A percentile compares a stretch with the other conserved stretches of the same genome.
These are phyloP conservation scores for Bambusicola thoracicus DNA, from an alignment of 2,113 vertebrate species.

Conservation along the genomic window DNA sequence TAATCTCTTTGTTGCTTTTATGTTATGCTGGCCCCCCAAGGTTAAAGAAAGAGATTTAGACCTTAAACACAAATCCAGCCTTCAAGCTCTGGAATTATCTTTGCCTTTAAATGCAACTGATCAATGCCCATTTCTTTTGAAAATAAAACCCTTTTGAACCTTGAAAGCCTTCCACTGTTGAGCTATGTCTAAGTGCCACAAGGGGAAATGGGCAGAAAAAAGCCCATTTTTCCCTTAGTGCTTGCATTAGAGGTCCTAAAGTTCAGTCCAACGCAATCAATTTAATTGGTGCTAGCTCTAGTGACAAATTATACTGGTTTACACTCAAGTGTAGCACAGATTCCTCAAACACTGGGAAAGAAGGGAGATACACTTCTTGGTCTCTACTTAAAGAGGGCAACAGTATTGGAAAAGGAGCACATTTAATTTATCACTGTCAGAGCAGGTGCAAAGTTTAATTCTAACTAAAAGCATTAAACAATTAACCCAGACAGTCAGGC, in stretches of 20 bases:
- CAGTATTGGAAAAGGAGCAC: slow-evolving; percentile 87
- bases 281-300: slow-evolving; percentile 92
- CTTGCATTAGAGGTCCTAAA: slow-evolving; percentile 89
- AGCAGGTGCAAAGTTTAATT: slow-evolving; percentile 91
- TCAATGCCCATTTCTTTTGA: slow-evolving; percentile 95
- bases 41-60: slow-evolving; percentile 89
- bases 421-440: slow-evolving; percentile 91
- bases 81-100: slow-evolving; percentile 88
- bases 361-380: slow-evolving; percentile 87
- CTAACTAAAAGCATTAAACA: slow-evolving; percentile 92
- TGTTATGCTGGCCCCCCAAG: slow-evolving; percentile 82
- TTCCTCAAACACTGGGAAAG: slow-evolving; percentile 83
- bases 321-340: slow-evolving; percentile 86
- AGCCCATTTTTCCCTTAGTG: slow-evolving; percentile 87
- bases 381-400: slow-evolving; percentile 87
- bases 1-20: slow-evolving; percentile 87
- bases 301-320: slow-evolving; percentile 96
- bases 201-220: slow-evolving; percentile 85
- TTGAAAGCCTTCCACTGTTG: slow-evolving; percentile 90
- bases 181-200: slow-evolving; percentile 86
- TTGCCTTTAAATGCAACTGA: slow-evolving; percentile 89
- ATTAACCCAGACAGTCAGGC: slow-evolving; percentile 87
- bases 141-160: slow-evolving; percentile 98
- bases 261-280: slow-evolving; percentile 94
- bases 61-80: slow-evolving; percentile 91